Conservation (phyloP, 2,888 invertebrate genomes). For the Nemurella pictetii region DNA sequence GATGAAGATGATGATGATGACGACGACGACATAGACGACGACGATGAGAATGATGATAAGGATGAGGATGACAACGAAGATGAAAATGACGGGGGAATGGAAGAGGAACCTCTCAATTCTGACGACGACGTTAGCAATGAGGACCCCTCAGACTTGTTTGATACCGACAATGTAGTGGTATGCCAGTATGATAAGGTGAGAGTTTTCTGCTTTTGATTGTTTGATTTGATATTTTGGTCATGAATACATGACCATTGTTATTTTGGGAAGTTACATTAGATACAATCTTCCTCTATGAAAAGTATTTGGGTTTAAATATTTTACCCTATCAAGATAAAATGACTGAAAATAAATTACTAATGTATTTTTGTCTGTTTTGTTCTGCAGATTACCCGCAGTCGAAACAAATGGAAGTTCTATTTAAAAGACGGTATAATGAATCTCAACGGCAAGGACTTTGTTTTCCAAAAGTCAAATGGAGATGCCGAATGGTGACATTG, state of each 20-base stretch:
- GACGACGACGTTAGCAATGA: slow-evolving; percentile 98
- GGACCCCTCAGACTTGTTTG: slow-evolving; percentile 92
- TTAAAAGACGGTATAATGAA: slow-evolving; percentile 99
- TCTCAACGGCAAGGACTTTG: slow-evolving; percentile 95
- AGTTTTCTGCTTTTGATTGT: not conserved
- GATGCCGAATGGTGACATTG: slow-evolving; percentile 93
- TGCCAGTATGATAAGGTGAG: slow-evolving; percentile 97
- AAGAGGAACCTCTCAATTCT: slow-evolving; percentile 91
- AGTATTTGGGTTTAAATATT: not conserved
- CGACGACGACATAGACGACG: slow-evolving; percentile 58
- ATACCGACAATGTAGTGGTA: slow-evolving; percentile 98
- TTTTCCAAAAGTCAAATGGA: slow-evolving; percentile 98
- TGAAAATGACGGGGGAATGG: slow-evolving; percentile 68
- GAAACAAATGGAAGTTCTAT: slow-evolving; percentile 99
- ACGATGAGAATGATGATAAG: slow-evolving; percentile 67
- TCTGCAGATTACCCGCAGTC: slow-evolving; percentile 88
- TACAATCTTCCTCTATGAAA: no score
- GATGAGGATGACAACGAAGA: slow-evolving; percentile 80
- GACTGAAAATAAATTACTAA: slow-evolving; percentile 12
- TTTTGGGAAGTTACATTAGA: not conserved
- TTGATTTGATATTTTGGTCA: slow-evolving; percentile 2
- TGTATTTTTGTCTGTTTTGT: slow-evolving; percentile 41
- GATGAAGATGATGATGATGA: slow-evolving; percentile 74
- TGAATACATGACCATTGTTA: not conserved
- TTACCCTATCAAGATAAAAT: not conserved